Evolutionary conservation across 2,888 invertebrate species (phyloP), one percentile per base, ranked within the genome.

Genomic region (Thereva unica): DNA sequence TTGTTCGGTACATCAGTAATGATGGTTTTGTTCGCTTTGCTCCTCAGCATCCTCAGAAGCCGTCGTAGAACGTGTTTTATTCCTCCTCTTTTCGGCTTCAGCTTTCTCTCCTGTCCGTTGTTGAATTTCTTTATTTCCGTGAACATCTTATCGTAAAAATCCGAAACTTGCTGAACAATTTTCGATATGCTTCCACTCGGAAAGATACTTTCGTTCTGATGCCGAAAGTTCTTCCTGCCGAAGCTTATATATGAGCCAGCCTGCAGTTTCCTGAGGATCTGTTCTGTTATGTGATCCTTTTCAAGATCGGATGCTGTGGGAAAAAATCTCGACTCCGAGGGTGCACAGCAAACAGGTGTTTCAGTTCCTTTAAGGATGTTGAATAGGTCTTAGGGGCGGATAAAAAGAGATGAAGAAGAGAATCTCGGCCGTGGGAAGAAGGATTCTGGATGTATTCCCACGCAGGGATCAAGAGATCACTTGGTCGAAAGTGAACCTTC

Each of bases 121-220:
- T 61, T 61, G 41, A 50, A 61, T 8, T 50, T 64, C 8, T 54
- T 64, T 8, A 64, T 47, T 45, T 64, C 64, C 47, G 47, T 64
- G 54, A 64, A 64, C 64, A 64, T 64, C 9, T 37, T 50, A 8
- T 8, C 37, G 4, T 35, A 9, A 34, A 5, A 37, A 53, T 37
- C 7, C n/a, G 4, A 35, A 37, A n/a, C 53, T 23, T n/a, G 7
- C 5, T 50, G 8, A 10, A 5, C 1, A 8, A 50, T 12, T 12
- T 34, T 50, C 12, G 56, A 61, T 68, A 73, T 78, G 77, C 75
- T 75, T 71, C 74, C 75, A 73, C 75, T 73, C 74, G 74, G 75
- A 77, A 75, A 74, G 75, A 75, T 75, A 75, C 70, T 75, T 73
- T 73, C 75, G 75, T 74, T 78, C 78, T 79, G 80, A 61, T 61